A percentile compares a stretch with the other conserved stretches of the same genome.
phyloP scores from a whole-genome alignment of 2,888 invertebrate species.

The Phalera bucephala region DNA sequence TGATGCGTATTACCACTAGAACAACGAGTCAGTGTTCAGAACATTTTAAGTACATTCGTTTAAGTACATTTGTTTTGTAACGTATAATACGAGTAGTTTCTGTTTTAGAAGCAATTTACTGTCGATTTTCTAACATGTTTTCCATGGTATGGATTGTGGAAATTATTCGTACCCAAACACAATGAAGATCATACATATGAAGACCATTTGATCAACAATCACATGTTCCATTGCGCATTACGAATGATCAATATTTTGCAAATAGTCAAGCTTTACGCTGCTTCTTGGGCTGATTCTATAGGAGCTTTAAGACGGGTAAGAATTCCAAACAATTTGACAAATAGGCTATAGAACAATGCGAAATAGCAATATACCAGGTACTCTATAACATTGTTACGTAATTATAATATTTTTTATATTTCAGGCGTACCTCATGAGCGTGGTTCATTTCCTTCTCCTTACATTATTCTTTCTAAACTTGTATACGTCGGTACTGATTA shows the following conservation, averaged over 20 bases:
- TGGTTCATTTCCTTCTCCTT: constrained; percentile 71
- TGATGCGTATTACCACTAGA: no score
- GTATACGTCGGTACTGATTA: constrained; percentile 67
- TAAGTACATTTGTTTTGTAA: no score
- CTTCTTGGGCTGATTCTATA: constrained; percentile 70
- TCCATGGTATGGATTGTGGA: constrained; percentile 71
- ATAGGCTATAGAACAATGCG: no score
- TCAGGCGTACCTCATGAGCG: constrained; percentile 77
- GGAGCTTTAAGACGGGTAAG: constrained; percentile 68
- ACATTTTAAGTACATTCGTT: no score
- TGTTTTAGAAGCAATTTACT: constrained; percentile 66
- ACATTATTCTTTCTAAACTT: constrained; percentile 74
- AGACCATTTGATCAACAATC: constrained; percentile 49
- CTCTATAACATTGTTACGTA: no score
- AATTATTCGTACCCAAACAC: constrained; percentile 57
- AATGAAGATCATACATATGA: constrained; percentile 53
- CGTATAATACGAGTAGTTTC: no score
- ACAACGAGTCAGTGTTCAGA: no score
- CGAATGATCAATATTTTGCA: constrained; percentile 69
- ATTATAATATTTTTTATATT: constrained; percentile 30
- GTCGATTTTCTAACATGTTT: constrained; percentile 72
- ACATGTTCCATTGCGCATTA: constrained; percentile 63
- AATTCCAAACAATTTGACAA: no score
- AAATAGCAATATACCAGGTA: no score
- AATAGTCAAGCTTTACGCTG: constrained; percentile 68